phyloP scores from a whole-genome alignment of 1,140 invertebrate species.

The Diorhabda sublineata region DNA sequence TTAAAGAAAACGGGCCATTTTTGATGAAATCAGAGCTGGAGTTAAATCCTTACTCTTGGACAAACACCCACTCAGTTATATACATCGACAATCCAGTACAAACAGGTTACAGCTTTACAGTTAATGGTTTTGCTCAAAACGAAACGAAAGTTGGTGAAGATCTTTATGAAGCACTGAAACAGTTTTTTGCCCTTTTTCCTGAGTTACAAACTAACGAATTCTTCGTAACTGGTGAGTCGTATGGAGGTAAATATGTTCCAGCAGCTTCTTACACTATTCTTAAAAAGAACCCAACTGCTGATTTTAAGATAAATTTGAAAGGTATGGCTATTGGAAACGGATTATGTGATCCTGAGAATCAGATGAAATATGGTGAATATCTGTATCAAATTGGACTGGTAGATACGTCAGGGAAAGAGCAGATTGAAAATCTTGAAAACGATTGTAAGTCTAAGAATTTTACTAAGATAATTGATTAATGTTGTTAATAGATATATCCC shows the following conservation, averaged over 20 bases:
- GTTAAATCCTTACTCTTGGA: slow-evolving; percentile 54
- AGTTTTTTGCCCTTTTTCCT: slow-evolving; percentile 70
- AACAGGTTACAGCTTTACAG: slow-evolving; percentile 71
- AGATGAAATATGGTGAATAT: slow-evolving; percentile 66
- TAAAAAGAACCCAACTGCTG: slow-evolving; percentile 57
- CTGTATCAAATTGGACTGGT: slow-evolving; percentile 72
- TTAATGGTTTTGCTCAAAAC: slow-evolving; percentile 60
- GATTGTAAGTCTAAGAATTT: slow-evolving; percentile 40
- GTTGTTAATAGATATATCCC: too few relatives aligned
- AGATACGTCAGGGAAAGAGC: slow-evolving; percentile 55
- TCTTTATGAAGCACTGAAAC: slow-evolving; percentile 60
- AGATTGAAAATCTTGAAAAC: slow-evolving; percentile 56
- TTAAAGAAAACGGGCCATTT: slow-evolving; percentile 66
- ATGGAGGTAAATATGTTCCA: slow-evolving; percentile 79
- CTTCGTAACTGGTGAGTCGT: slow-evolving; percentile 79
- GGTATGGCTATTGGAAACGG: slow-evolving; percentile 82
- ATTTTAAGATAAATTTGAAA: slow-evolving; percentile 62
- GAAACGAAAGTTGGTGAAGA: slow-evolving; percentile 63
- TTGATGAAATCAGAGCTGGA: slow-evolving; percentile 47
- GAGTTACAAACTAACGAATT: slow-evolving; percentile 63
- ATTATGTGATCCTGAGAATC: slow-evolving; percentile 71
- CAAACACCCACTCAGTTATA: slow-evolving; percentile 61
- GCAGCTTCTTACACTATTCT: slow-evolving; percentile 71
- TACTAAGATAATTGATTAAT: too few relatives aligned
- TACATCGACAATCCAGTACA: slow-evolving; percentile 86